Conservation (phyloP, 2,888 invertebrate species). For the Hydropsyche betteni region DNA sequence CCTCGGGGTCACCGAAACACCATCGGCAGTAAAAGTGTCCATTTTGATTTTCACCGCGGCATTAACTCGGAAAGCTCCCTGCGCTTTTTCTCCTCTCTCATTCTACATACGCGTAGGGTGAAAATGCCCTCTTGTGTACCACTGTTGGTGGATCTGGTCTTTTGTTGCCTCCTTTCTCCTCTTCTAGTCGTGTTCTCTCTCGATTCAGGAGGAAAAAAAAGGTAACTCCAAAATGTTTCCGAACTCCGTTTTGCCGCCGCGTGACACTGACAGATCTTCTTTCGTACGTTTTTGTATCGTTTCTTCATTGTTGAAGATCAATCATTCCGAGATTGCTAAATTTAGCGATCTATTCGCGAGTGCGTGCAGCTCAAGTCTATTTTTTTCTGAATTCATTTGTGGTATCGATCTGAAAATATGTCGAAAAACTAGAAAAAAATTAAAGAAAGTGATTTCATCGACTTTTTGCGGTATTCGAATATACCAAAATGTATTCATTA, state of each 20-base stretch:
- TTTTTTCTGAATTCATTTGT: too few species aligned
- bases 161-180: slow-evolving; percentile 10
- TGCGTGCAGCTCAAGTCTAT: too few species aligned
- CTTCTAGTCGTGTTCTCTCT: slow-evolving; percentile 1
- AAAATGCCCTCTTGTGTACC: background rate
- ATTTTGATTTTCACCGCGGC: slow-evolving; percentile 33
- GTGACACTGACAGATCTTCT: slow-evolving; percentile 27
- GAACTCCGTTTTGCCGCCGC: slow-evolving; percentile 5
- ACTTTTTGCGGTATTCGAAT: too few species aligned
- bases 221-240: slow-evolving; percentile 13
- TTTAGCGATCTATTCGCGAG: too few species aligned
- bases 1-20: slow-evolving; percentile 9
- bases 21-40: slow-evolving; percentile 30
- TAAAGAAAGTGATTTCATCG: too few species aligned
- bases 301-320: slow-evolving; percentile 20
- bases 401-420: too few species aligned
- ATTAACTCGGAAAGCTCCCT: slow-evolving; percentile 31
- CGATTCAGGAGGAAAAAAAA: background rate
- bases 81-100: background rate
- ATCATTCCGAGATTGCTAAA: slow-evolving; percentile 13
- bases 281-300: slow-evolving; percentile 4
- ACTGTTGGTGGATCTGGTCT: background rate
- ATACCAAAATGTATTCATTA: too few species aligned
- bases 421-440: too few species aligned
- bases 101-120: background rate